phyloP scores from a whole-genome alignment of 2,888 invertebrate genomes.

The Cantharis nigra region DNA sequence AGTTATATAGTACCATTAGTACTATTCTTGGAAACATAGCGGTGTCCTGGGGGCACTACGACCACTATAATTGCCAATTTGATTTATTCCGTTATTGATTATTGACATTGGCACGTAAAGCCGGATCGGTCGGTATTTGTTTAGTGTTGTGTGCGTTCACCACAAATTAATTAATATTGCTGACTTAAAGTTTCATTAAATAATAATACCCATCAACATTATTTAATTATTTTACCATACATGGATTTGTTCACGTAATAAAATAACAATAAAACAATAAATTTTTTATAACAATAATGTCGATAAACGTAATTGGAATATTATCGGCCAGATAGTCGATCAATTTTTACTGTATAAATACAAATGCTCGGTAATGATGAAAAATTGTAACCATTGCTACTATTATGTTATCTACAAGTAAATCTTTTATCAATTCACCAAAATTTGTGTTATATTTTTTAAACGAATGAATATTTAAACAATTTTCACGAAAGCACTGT shows the following conservation, averaged over 20 bases:
- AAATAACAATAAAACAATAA: background rate
- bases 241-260: background rate
- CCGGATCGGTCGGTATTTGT: constrained; percentile 16
- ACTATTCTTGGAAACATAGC: constrained; percentile 13
- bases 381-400: background rate
- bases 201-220: background rate
- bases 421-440: background rate
- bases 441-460: background rate
- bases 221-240: background rate
- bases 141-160: constrained; percentile 15
- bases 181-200: background rate
- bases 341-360: background rate
- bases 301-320: background rate
- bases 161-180: background rate
- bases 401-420: background rate
- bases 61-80: constrained; percentile 27
- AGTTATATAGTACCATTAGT: background rate
- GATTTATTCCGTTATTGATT: constrained; percentile 28
- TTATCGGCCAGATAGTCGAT: background rate
- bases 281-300: background rate
- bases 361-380: background rate
- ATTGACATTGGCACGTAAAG: constrained; percentile 23
- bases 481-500: background rate
- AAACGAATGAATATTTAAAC: background rate
- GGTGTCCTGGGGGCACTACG: constrained; percentile 15